phyloP scores from a whole-genome alignment of 2,113 vertebrate species.

The Daboia siamensis region DNA sequence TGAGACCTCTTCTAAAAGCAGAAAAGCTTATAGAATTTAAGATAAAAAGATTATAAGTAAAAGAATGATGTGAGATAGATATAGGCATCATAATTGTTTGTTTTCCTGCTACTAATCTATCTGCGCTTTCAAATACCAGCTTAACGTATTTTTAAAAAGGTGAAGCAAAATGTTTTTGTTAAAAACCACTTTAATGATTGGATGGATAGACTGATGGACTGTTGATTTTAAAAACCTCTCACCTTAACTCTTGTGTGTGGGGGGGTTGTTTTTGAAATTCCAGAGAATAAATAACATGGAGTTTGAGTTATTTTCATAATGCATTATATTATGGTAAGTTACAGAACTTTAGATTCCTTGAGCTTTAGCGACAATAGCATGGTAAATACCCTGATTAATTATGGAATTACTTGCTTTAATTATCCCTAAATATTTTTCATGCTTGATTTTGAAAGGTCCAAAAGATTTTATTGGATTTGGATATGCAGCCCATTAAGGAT shows the following conservation, averaged over 20 bases:
- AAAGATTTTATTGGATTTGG: conserved; percentile 88
- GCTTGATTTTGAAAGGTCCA: conserved; percentile 74
- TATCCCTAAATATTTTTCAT: neutral
- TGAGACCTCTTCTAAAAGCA: neutral
- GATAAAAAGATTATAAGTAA: neutral
- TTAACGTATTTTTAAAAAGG: neutral
- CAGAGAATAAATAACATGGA: neutral
- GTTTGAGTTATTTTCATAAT: neutral
- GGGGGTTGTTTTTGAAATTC: neutral
- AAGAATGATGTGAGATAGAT: neutral
- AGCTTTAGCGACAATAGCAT: neutral
- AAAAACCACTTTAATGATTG: neutral
- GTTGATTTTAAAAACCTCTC: neutral
- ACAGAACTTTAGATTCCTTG: neutral
- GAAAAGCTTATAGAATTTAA: neutral
- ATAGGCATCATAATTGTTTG: neutral
- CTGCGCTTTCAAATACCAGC: neutral
- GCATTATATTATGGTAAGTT: neutral
- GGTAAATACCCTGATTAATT: neutral
- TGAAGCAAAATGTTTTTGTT: conserved; percentile 72
- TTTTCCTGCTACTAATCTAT: neutral
- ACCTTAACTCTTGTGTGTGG: neutral
- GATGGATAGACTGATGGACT: neutral
- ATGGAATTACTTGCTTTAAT: neutral
- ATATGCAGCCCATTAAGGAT: conserved; percentile 91